Evolutionary conservation across 2,113 vertebrate species (phyloP), one percentile per base, ranked within the genome.

Genomic region (Hyaena hyaena): DNA sequence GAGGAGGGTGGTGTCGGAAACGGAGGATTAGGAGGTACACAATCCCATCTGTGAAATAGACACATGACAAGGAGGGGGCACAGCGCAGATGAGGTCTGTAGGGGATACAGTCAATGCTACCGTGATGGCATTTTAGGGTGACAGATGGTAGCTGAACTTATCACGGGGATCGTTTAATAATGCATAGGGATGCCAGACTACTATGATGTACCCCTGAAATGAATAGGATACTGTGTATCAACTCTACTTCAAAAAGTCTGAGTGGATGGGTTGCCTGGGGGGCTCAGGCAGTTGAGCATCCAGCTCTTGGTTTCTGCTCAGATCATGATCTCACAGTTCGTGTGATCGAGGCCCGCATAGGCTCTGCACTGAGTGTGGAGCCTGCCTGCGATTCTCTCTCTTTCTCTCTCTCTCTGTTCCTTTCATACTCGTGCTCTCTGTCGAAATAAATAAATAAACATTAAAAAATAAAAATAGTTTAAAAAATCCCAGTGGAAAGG

Each of bases 61-160:
- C 11, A 24, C 23, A 6, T 26, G 39, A 5, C 1, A 11, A 17
- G 73, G 73, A 11, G 3, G 11, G 35, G 74, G 43, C 24, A 48
- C 43, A 31, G 43, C 39, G 3, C 39, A 39, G 39, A 39, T 39
- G 39, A 39, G 39, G 39, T 2, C 39, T 43, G 7, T 1, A 14
- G 14, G 26, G 12, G 74, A 48, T 17, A 26, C 4, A 26, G 14
- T 2, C 24, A 4, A 0, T 48, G 9, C 14, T 17, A 26, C 4
- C 0, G 0, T 16, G 8, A 31, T 48, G 43, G 31, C 1, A 6
- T 39, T 31, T 7, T 48, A 28, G 7, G 26, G 14, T 17, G 43
- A 17, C 43, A 76, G 74, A 14, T 4, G 43, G 12, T 48, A 48
- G 7, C 43, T 16, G 26, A 24, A 76, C 26, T 39, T 73, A 17